These are phyloP conservation scores for Anthoscopus minutus DNA, from an alignment of 2,113 vertebrate species.

Conservation along the genomic window DNA sequence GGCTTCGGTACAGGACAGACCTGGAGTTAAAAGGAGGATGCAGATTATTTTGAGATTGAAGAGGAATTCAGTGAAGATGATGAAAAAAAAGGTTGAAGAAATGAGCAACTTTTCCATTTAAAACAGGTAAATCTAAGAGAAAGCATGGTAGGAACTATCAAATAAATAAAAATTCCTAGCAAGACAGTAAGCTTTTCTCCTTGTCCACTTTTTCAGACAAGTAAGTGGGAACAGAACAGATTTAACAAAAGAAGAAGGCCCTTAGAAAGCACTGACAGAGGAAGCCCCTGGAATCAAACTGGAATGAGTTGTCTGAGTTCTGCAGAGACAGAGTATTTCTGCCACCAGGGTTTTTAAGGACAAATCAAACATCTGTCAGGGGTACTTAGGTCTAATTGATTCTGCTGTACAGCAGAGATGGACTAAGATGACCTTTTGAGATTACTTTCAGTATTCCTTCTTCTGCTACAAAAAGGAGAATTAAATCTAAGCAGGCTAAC, in stretches of 20 bases:
- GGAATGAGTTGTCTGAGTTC: background rate
- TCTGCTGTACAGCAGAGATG: background rate
- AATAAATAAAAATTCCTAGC: background rate
- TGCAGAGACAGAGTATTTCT: background rate
- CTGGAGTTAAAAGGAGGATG: background rate
- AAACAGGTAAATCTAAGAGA: background rate
- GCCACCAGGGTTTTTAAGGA: constrained; percentile 2
- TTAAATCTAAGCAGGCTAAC: background rate
- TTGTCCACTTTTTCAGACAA: background rate
- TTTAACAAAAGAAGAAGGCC: background rate
- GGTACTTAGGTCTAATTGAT: constrained; percentile 15
- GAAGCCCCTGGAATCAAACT: background rate
- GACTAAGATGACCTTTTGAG: background rate
- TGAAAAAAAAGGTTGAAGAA: background rate
- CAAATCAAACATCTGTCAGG: constrained; percentile 28
- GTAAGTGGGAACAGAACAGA: background rate
- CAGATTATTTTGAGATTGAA: background rate
- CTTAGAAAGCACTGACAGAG: background rate
- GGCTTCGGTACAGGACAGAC: background rate
- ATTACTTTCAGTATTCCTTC: background rate
- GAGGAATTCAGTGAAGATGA: background rate
- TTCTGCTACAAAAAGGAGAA: constrained; percentile 9
- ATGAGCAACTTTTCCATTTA: background rate
- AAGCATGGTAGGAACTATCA: background rate
- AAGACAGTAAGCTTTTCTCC: background rate